Evolutionary conservation across 1,140 invertebrate genomes (phyloP), one percentile per base, ranked within the genome.

Genomic region (Aleiodes sp.): DNA sequence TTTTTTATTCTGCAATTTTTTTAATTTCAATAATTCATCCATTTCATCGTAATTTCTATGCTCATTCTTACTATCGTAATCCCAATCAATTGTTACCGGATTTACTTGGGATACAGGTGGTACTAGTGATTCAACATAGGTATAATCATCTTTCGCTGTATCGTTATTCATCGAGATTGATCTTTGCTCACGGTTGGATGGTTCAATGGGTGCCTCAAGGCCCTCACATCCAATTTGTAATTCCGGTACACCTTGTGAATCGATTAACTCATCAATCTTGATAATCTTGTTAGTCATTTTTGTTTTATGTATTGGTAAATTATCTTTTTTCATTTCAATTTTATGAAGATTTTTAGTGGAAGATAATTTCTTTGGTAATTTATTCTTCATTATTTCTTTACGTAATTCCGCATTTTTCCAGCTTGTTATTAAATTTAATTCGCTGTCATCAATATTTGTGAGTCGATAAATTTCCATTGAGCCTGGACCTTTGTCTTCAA

Each of bases 221-320:
- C 81, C 82, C 19, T 77, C 80, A 61, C 80, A 84, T 19, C 77
- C 80, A 21, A 83, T 80, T 68, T 86, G 82, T 56, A 82, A 70
- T 68, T 84, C 80, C 4, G 80, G 78, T 10, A 83, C 82, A 2
- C 76, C 72, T 8, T 76, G 73, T 8, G 73, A 46, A 4, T 72
- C 70, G 31, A 78, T 73, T 1, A 46, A 14, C 19, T 62, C 43
- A 2, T 63, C 4, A 35, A 35, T 35, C 10, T 35, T 35, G n/a
- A n/a, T n/a, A n/a, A n/a, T 57, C 28, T 63, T 65, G 28, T 28
- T 41, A 46, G 10, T 43, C 26, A 56, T 31, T 12, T 41, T 10
- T 19, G 57, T 41, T 4, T 28, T 12, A 14, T 41, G 46, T 52
- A 26, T 2, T 7, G 21, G 21, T 52, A 12, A 37, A 8, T 12